Base-by-base conservation (phyloP, 2,797 vertebrate species). In the Phrynocephalus guinanensis region DNA sequence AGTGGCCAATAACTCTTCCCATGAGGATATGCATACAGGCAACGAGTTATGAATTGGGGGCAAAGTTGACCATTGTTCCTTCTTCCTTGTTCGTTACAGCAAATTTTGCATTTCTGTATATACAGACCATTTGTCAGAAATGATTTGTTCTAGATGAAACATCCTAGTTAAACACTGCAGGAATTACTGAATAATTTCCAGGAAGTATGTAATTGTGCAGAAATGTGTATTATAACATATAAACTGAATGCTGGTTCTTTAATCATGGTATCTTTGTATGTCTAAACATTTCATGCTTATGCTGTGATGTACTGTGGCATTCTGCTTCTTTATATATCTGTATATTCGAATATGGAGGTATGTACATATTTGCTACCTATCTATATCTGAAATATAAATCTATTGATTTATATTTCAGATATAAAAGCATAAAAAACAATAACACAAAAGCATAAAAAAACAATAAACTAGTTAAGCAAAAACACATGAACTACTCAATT, bases 331-430 rank as follows among this genome's bases (percentile, higher is more conserved):
- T 18, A 18, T 66, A 76, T 82, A 8, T 66, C 82, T 82, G 82
- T 56, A 11, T 79, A 86, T 56, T 86, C 75, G 67, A 77, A 81
- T 81, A 63, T 33, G 50, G 30, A 86, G 73, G 33, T 78, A 80
- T 80, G 15, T 6, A 71, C 71, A 28, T 67, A n/a, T 52, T 70
- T 83, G 24, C 70, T 83, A 26, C 44, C 20, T 52, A 11, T 76
- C 24, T 76, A n/a, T 76, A 76, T 87, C 44, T 66, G 44, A 82
- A 38, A 30, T 75, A 24, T 66, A 52, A 52, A 52, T 8, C 52
- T 75, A 26, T 33, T 71, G 16, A 24, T 73, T 81, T 33, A 33
- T 2, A 33, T 33, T 33, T 33, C 33, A 33, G 67, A 7, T 30
- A 6, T 7, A 56, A 56, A 56, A 13, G 52, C 13, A 56, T 56